phyloP scores from a whole-genome alignment of 2,797 vertebrate genomes.

The Ceryle rudis region DNA sequence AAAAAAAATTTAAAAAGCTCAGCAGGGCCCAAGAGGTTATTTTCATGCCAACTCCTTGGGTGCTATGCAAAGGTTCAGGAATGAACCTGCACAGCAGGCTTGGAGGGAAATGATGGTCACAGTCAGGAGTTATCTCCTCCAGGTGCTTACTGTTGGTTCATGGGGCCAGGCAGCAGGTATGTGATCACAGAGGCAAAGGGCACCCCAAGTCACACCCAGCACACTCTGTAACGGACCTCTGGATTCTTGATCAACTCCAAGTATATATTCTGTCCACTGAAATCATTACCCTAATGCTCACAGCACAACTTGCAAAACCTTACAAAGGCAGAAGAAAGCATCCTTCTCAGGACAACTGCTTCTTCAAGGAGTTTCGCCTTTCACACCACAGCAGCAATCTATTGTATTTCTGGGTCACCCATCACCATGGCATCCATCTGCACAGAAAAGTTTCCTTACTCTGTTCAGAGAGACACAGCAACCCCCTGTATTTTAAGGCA shows the following conservation, averaged over 20 bases:
- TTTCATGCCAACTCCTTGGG: conserved; percentile 17
- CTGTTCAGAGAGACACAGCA: not conserved
- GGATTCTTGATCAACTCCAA: not conserved
- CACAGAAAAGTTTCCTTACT: not conserved
- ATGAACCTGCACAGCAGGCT: not conserved
- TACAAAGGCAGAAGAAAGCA: not conserved
- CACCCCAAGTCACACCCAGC: not conserved
- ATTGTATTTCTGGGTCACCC: not conserved
- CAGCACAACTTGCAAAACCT: not conserved
- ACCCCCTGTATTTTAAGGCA: not conserved
- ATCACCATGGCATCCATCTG: not conserved
- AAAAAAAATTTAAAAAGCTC: not conserved
- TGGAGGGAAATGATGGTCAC: not conserved
- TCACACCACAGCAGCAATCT: not conserved
- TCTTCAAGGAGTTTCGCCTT: not conserved
- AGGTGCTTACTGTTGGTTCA: not conserved
- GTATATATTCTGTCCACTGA: not conserved
- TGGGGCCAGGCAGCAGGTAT: not conserved
- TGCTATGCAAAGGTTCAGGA: not conserved
- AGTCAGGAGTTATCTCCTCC: not conserved
- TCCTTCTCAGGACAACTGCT: not conserved
- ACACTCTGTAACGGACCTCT: not conserved
- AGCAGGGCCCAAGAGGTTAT: not conserved
- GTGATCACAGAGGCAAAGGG: not conserved
- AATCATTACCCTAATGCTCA: not conserved